phyloP scores from a whole-genome alignment of 2,888 invertebrate species.

The Digitonthophagus gazella region DNA sequence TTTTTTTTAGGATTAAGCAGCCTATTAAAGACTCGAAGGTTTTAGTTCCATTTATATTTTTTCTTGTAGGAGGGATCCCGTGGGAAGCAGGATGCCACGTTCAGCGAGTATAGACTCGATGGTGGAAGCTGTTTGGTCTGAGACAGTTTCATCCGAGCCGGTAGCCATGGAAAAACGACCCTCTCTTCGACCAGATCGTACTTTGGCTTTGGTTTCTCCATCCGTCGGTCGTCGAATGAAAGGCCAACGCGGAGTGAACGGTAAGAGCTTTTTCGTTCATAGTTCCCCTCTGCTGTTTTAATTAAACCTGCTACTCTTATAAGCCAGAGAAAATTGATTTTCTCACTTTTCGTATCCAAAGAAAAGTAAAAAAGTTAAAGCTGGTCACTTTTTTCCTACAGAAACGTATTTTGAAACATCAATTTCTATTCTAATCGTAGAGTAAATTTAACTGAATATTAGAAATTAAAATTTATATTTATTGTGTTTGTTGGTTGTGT shows the following conservation, averaged over 20 bases:
- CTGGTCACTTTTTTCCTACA: not conserved
- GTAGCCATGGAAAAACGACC: conserved; percentile 46
- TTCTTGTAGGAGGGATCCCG: conserved; percentile 53
- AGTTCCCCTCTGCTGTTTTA: not conserved
- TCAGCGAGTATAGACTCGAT: conserved; percentile 80
- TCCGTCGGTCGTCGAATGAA: conserved; percentile 74
- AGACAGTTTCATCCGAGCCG: conserved; percentile 48
- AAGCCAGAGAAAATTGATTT: not conserved
- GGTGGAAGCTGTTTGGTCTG: conserved; percentile 69
- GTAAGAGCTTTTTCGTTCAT: conserved; percentile 54
- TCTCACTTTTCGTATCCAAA: not conserved
- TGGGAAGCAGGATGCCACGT: conserved; percentile 60
- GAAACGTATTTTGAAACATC: no score
- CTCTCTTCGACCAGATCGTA: conserved; percentile 53
- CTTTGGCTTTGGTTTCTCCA: conserved; percentile 67
- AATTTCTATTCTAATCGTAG: no score
- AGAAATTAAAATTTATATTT: no score
- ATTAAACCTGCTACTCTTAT: not conserved
- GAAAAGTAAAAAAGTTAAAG: conserved; percentile 15
- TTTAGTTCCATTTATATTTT: not conserved
- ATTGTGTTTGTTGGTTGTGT: no score
- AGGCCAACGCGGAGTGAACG: conserved; percentile 70
- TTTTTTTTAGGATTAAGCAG: no score
- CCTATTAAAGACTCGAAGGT: no score
- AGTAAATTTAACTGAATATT: no score